These are phyloP conservation scores for Crax fasciolata DNA, from an alignment of 2,797 vertebrate genomes.

Conservation along the genomic window DNA sequence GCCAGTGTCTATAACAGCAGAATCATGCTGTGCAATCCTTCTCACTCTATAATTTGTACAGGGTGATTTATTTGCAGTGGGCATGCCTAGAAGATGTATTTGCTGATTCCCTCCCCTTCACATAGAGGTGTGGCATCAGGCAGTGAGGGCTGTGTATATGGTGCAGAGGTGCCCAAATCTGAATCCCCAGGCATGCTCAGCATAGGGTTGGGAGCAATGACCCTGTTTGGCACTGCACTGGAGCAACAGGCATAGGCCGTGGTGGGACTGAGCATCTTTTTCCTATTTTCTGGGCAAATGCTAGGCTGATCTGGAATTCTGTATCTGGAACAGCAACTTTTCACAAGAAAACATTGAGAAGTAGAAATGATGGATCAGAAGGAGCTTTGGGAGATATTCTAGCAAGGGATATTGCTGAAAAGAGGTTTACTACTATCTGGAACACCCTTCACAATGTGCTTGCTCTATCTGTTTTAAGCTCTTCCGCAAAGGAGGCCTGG, in stretches of 20 bases:
- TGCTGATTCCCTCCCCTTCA: neutral
- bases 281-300: neutral
- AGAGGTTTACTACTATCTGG: neutral
- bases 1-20: neutral
- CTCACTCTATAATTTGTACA: constrained; percentile 22
- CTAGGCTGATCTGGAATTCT: neutral
- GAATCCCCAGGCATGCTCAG: neutral
- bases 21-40: neutral
- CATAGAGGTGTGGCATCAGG: accelerated
- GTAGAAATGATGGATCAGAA: neutral
- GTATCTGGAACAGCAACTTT: neutral
- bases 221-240: neutral
- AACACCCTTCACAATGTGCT: neutral
- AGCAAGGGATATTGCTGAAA: neutral
- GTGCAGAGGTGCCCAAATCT: accelerated
- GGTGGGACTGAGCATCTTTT: neutral
- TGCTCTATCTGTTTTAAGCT: neutral
- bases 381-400: neutral
- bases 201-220: neutral
- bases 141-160: neutral
- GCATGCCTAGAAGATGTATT: constrained; percentile 1
- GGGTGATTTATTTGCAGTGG: constrained; percentile 27
- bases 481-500: neutral
- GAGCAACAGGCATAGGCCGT: neutral
- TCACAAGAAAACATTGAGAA: neutral